Conservation (phyloP, 1,140 invertebrate genomes). For the Drosophila bifasciata region DNA sequence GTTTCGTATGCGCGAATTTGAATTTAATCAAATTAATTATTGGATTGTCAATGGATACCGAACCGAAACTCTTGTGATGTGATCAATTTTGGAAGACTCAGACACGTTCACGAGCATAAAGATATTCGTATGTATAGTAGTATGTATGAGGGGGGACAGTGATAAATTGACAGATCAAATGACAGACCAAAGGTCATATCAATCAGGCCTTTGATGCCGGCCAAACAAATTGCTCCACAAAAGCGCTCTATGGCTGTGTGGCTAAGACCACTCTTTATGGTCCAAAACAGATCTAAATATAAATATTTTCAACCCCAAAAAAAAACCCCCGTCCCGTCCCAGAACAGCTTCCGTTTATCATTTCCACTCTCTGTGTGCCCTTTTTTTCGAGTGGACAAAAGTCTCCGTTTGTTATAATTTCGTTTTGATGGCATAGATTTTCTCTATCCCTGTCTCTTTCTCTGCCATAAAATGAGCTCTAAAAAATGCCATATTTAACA, state of each 20-base stretch:
- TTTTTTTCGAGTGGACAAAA: conserved; percentile 53
- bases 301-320: conserved; percentile 25
- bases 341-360: conserved; percentile 78
- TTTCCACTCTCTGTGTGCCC: conserved; percentile 39
- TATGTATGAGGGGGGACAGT: conserved; percentile 55
- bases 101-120: conserved; percentile 14
- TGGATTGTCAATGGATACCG: conserved; percentile 61
- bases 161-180: conserved; percentile 75
- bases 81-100: conserved; percentile 38
- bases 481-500: conserved; percentile 70
- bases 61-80: conserved; percentile 37
- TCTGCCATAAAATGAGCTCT: conserved; percentile 59
- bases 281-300: conserved; percentile 42
- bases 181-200: conserved; percentile 27
- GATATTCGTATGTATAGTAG: background rate
- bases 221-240: conserved; percentile 67
- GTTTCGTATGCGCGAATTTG: conserved; percentile 66
- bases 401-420: conserved; percentile 56
- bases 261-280: conserved; percentile 72
- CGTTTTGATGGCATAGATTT: conserved; percentile 31
- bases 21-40: conserved; percentile 83
- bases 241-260: conserved; percentile 21
- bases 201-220: conserved; percentile 44
- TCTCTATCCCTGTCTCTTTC: conserved; percentile 26
- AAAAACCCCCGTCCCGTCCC: background rate